A percentile compares a stretch with the other conserved stretches of the same genome.
These are phyloP conservation scores for Myripristis murdjan DNA, from an alignment of 2,797 vertebrate genomes.

Conservation along the genomic window DNA sequence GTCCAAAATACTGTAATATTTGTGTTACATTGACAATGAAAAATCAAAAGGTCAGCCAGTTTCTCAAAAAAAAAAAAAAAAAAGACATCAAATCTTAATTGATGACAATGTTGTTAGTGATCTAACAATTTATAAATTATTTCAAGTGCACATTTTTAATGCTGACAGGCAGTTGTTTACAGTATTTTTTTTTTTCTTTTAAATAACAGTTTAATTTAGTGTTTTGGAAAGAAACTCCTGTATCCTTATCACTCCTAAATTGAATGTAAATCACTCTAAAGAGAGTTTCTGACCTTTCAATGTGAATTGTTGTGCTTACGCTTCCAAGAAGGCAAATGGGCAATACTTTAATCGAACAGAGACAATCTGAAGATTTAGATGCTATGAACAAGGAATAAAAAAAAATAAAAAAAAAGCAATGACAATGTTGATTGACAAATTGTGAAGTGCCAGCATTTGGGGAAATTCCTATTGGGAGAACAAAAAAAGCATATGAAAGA, in stretches of 20 bases:
- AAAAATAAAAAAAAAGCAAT: background rate
- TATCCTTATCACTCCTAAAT: conserved; percentile 24
- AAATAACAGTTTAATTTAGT: background rate
- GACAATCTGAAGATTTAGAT: conserved; percentile 46
- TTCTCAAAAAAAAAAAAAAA: background rate
- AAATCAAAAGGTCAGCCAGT: conserved; percentile 14
- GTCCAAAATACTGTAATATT: background rate
- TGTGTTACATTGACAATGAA: background rate
- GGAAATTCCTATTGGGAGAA: background rate
- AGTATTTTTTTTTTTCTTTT: background rate
- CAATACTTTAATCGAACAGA: conserved; percentile 24
- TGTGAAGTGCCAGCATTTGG: conserved; percentile 21
- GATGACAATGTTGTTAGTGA: background rate
- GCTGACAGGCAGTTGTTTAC: background rate
- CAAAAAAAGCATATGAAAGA: background rate
- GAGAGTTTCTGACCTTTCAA: conserved; percentile 49
- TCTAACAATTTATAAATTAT: background rate
- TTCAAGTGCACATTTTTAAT: background rate
- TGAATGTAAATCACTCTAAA: conserved; percentile 51
- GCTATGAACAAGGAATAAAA: too few species aligned
- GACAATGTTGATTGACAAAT: background rate
- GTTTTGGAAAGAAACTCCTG: conserved; percentile 25
- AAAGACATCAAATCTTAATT: conserved; percentile 9
- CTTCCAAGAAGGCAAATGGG: conserved; percentile 16
- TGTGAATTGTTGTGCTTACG: conserved; percentile 51